phyloP scores from a whole-genome alignment of 2,113 vertebrate species.

The Anguilla rostrata region DNA sequence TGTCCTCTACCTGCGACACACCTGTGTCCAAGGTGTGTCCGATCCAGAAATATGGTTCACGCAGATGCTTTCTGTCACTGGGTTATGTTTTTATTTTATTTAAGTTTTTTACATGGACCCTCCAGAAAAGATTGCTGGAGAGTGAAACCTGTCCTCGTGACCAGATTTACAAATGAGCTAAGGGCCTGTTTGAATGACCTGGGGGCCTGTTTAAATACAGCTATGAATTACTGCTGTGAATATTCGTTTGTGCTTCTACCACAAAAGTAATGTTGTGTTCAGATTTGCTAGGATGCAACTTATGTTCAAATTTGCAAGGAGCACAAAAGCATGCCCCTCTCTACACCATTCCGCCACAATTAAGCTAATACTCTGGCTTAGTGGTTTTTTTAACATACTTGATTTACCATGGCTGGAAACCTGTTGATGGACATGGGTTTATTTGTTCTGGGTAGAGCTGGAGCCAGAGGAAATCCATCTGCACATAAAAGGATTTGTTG shows the following conservation, averaged over 20 bases:
- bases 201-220: background rate
- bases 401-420: background rate
- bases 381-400: background rate
- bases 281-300: no score
- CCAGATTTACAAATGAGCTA: background rate
- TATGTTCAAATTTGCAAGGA: background rate
- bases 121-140: background rate
- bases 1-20: background rate
- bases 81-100: background rate
- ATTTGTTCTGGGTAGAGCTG: background rate
- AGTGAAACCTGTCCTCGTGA: background rate
- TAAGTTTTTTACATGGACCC: background rate
- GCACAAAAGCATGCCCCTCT: background rate
- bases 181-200: background rate
- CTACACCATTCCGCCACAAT: background rate
- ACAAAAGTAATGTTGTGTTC: background rate
- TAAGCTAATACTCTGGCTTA: background rate
- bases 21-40: no score
- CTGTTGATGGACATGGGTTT: conserved; percentile 13
- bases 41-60: background rate
- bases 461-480: background rate
- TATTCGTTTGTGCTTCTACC: background rate
- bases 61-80: background rate
- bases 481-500: background rate
- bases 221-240: background rate